These are phyloP conservation scores for Porites lutea DNA, from an alignment of 64 coral and sea anemone genomes.

Conservation along the genomic window DNA sequence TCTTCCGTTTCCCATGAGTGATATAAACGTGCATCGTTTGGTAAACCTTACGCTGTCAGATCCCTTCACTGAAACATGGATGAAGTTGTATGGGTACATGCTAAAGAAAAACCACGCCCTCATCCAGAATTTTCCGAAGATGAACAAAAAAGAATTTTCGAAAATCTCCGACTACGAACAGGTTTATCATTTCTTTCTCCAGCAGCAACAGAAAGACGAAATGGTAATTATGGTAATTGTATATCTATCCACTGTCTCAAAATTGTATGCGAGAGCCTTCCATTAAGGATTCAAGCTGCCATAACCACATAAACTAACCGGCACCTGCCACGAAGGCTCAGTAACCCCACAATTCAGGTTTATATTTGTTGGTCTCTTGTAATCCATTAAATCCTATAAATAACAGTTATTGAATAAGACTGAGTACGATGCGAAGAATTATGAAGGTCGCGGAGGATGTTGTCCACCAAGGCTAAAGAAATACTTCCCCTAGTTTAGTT, in stretches of 20 bases:
- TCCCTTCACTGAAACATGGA: constrained; percentile 83
- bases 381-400: no score
- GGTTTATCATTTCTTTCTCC: constrained; percentile 83
- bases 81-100: constrained; percentile 86
- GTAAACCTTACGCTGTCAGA: constrained; percentile 57
- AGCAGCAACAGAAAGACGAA: constrained; percentile 64
- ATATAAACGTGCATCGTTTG: constrained; percentile 45
- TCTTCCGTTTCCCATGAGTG: constrained; percentile 73
- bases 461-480: no score
- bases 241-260: background rate
- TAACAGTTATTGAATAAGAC: no score
- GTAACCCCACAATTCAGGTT: no score
- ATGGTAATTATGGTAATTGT: constrained; percentile 1
- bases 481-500: no score
- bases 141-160: constrained; percentile 65
- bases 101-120: constrained; percentile 50
- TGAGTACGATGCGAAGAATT: no score
- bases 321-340: no score
- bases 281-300: no score
- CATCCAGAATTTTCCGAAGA: constrained; percentile 53
- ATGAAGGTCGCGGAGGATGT: no score
- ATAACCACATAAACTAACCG: no score
- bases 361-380: no score
- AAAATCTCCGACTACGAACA: constrained; percentile 73
- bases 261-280: background rate